phyloP scores from a whole-genome alignment of 2,797 vertebrate genomes.

The Hyperoplus immaculatus region DNA sequence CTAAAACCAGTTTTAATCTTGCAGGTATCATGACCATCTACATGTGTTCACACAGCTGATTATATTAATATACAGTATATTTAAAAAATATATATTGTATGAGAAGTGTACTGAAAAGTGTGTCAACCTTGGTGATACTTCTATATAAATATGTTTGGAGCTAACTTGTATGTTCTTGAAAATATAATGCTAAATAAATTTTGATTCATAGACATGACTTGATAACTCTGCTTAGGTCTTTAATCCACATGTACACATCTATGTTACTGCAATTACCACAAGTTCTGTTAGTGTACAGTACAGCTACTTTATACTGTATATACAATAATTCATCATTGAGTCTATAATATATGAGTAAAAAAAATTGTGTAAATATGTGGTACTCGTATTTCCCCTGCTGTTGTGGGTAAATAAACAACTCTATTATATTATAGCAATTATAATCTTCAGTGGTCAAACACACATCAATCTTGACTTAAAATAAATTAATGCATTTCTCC shows the following conservation, averaged over 20 bases:
- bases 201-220: neutral
- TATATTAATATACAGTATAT: neutral
- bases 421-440: neutral
- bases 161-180: neutral
- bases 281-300: neutral
- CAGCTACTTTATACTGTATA: neutral
- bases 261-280: neutral
- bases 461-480: neutral
- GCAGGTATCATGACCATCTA: neutral
- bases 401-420: neutral
- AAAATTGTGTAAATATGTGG: neutral
- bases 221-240: neutral
- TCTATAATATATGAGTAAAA: too few species aligned
- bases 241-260: neutral
- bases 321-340: neutral
- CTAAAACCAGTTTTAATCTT: neutral
- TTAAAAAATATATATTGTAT: neutral
- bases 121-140: neutral
- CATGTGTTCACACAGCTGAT: neutral
- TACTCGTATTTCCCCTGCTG: neutral
- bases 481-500: neutral
- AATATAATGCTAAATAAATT: slow-evolving; percentile 2
- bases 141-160: neutral
- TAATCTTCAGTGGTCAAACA: neutral
- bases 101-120: neutral